phyloP scores from a whole-genome alignment of 2,797 vertebrate species.

The Lophius americanus region DNA sequence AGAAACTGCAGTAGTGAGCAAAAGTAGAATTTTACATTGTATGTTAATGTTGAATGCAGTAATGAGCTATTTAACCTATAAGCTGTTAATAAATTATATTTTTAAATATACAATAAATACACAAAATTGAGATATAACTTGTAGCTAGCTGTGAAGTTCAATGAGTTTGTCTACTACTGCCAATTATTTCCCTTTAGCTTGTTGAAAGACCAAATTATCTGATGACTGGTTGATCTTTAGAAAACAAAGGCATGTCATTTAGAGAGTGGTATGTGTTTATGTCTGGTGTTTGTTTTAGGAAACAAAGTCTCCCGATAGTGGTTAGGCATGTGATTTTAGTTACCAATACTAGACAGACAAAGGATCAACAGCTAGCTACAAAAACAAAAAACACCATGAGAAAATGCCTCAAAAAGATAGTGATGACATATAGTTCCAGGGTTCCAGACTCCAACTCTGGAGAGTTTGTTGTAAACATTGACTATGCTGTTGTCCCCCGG shows the following conservation, averaged over 20 bases:
- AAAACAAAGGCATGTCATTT: conserved; percentile 15
- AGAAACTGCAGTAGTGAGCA: no score
- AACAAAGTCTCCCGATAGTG: not conserved
- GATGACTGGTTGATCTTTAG: not conserved
- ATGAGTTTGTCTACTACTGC: not conserved
- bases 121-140: no score
- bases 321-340: conserved; percentile 13
- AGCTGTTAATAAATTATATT: no score
- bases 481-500: conserved; percentile 18
- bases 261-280: conserved; percentile 26
- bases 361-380: conserved; percentile 9
- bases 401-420: not conserved
- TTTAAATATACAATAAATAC: no score
- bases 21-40: no score
- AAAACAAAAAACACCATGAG: conserved; percentile 4
- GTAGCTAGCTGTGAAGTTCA: not conserved
- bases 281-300: conserved; percentile 24
- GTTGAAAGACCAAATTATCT: not conserved
- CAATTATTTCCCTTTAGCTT: not conserved
- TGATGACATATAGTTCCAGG: conserved; percentile 7
- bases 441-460: not conserved
- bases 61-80: no score
- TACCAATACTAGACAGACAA: conserved; percentile 7
- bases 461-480: not conserved
- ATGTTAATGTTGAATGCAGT: no score